Percentiles rank a stretch among this genome's conserved stretches.
Conservation (phyloP, 1,140 invertebrate genomes). For the Drosophila lini region DNA sequence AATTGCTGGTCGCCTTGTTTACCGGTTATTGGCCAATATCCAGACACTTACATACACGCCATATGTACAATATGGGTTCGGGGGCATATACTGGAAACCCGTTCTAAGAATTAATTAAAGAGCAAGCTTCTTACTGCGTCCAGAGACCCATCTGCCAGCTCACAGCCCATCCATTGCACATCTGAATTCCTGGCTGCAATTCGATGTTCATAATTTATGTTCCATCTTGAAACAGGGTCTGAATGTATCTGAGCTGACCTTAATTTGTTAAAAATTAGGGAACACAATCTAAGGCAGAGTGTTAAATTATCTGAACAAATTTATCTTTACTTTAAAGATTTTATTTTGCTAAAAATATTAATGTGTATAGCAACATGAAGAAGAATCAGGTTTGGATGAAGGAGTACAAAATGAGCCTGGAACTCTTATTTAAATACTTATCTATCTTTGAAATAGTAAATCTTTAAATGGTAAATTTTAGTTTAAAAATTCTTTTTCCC, state of each 20-base stretch:
- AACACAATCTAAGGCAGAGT: not conserved
- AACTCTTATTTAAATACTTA: not conserved
- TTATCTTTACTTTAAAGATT: not conserved
- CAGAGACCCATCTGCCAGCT: slow-evolving; percentile 31
- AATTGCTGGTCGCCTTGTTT: slow-evolving; percentile 53
- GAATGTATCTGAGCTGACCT: not conserved
- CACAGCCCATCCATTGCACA: slow-evolving; percentile 30
- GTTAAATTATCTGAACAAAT: not conserved
- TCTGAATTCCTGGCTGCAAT: slow-evolving; percentile 52
- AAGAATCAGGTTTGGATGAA: not conserved
- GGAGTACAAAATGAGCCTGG: not conserved
- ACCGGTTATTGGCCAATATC: slow-evolving; percentile 67
- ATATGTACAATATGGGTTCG: slow-evolving; percentile 43
- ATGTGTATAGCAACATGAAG: not conserved
- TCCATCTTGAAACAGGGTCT: slow-evolving; percentile 17
- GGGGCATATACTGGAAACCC: slow-evolving; percentile 64
- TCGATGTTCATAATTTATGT: slow-evolving; percentile 48
- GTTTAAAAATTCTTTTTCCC: no score
- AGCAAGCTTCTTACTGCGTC: slow-evolving; percentile 52
- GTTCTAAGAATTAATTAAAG: slow-evolving; percentile 79
- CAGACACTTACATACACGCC: slow-evolving; percentile 25
- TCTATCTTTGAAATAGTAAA: not conserved
- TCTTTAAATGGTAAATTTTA: not conserved
- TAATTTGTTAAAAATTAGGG: not conserved
- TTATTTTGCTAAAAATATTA: not conserved